Evolutionary conservation across 2,888 invertebrate species (phyloP), one percentile per base, ranked within the genome.

Genomic region (Frankliniella fusca): DNA sequence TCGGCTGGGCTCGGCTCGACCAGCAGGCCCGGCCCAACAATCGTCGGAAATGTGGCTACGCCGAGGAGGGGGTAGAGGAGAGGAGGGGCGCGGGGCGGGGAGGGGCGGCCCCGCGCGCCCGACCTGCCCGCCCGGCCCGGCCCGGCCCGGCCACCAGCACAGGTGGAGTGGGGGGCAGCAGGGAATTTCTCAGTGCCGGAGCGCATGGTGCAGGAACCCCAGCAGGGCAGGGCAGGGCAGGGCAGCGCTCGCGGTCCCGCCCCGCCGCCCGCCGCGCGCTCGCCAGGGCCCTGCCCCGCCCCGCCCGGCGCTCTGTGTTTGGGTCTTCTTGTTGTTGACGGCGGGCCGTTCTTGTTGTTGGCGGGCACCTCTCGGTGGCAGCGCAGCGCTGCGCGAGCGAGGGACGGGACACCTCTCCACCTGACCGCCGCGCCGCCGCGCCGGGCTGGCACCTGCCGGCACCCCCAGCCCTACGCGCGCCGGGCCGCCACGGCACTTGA

Each of bases 161-260:
- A 76, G 70, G 70, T 76, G 70, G 70, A 76, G 70, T 23, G 70
- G 70, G 70, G 70, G 70, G 70, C 61, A 27, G 70, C 70, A 76
- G 70, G 70, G 70, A 76, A 76, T 76, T 76, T 76, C 27, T 76
- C 70, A 76, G 70, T 76, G 70, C 70, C 23, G 70, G 70, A 76
- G 70, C 70, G 70, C 70, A 27, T 76, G 70, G 11, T 76, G 70
- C 70, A 76, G 70, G 70, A 76, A 76, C 70, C 70, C 27, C 70
- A 23, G 70, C 70, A 20, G 70, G 23, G 23, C 20, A 15, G 54
- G 5, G 54, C 54, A 11, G 18, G 18, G 70, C 70, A 20, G 70
- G 23, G 23, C 20, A 15, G 54, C 54, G 54, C 54, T 54, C 15
- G 15, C 18, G 54, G 15, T 54, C 15, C 54, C 54, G 50, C 50